Conservation (phyloP, 2,797 vertebrate genomes). For the Amazona finschi region DNA sequence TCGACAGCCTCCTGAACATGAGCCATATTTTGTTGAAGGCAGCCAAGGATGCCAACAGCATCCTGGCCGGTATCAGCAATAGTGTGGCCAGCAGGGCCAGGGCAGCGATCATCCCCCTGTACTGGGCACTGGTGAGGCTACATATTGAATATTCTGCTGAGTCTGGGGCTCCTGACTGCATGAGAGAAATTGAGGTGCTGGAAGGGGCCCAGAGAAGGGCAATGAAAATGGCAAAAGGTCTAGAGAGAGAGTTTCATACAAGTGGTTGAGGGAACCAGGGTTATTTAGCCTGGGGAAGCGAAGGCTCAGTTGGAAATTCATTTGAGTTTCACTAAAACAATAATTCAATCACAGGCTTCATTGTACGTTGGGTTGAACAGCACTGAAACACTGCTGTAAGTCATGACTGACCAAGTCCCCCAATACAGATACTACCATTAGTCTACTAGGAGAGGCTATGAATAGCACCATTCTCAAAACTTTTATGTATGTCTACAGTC, state of each 20-base stretch:
- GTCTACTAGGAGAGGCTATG: neutral
- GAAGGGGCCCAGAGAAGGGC: too few relatives aligned
- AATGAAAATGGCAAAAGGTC: too few relatives aligned
- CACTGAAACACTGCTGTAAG: neutral
- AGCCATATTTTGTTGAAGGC: too few relatives aligned
- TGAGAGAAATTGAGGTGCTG: too few relatives aligned
- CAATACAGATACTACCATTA: neutral
- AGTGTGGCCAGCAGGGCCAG: neutral
- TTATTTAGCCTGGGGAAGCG: too few relatives aligned
- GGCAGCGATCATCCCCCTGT: neutral
- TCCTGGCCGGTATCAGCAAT: neutral
- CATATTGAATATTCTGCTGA: neutral
- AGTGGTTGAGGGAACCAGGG: too few relatives aligned
- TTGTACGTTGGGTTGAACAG: neutral
- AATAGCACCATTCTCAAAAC: neutral
- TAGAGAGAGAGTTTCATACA: too few relatives aligned
- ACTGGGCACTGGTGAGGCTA: neutral
- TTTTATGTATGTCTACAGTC: neutral
- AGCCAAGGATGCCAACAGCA: too few relatives aligned
- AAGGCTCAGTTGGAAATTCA: neutral
- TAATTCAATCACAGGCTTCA: neutral
- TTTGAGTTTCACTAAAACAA: neutral
- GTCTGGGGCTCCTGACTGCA: too few relatives aligned
- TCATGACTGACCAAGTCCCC: neutral
- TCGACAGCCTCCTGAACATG: neutral